These are phyloP conservation scores for Cheilosia vernalis DNA, from an alignment of 2,888 invertebrate species.

Conservation along the genomic window DNA sequence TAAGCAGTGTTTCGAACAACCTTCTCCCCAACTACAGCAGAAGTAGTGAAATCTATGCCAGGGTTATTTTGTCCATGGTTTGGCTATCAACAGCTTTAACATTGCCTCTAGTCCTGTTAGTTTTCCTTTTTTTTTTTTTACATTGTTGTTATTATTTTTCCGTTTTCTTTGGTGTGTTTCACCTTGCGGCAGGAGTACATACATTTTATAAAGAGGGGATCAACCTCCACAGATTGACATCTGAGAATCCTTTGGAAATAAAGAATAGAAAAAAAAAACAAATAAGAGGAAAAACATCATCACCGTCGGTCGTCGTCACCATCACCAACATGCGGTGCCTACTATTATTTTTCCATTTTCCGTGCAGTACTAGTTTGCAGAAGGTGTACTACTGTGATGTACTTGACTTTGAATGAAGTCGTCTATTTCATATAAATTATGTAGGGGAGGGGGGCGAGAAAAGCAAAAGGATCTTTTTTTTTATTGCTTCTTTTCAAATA, in stretches of 20 bases:
- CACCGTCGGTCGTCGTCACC: conserved; percentile 31
- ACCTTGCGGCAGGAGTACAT: conserved; percentile 56
- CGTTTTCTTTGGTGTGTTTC: conserved; percentile 51
- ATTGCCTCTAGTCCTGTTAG: conserved; percentile 56
- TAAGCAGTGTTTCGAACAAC: conserved; percentile 45
- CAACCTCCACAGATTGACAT: conserved; percentile 73
- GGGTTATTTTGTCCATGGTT: conserved; percentile 71
- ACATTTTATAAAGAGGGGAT: conserved; percentile 59
- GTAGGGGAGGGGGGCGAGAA: conserved; percentile 18
- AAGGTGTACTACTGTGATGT: conserved; percentile 66
- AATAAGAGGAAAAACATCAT: conserved; percentile 50
- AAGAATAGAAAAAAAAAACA: conserved; percentile 34
- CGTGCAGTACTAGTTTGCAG: conserved; percentile 36
- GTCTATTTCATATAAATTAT: conserved; percentile 71
- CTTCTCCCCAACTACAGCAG: conserved; percentile 39
- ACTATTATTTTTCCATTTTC: conserved; percentile 23
- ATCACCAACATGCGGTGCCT: conserved; percentile 51
- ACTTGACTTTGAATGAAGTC: conserved; percentile 74
- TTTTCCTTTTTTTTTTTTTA: conserved; percentile 33
- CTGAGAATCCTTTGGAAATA: conserved; percentile 58
- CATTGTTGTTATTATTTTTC: conserved; percentile 66
- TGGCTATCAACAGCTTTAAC: conserved; percentile 72
- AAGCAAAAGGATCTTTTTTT: conserved; percentile 34
- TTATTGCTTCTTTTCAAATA: conserved; percentile 52
- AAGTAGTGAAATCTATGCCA: conserved; percentile 71